phyloP scores from a whole-genome alignment of 2,113 vertebrate species.

The Galeopterus variegatus region DNA sequence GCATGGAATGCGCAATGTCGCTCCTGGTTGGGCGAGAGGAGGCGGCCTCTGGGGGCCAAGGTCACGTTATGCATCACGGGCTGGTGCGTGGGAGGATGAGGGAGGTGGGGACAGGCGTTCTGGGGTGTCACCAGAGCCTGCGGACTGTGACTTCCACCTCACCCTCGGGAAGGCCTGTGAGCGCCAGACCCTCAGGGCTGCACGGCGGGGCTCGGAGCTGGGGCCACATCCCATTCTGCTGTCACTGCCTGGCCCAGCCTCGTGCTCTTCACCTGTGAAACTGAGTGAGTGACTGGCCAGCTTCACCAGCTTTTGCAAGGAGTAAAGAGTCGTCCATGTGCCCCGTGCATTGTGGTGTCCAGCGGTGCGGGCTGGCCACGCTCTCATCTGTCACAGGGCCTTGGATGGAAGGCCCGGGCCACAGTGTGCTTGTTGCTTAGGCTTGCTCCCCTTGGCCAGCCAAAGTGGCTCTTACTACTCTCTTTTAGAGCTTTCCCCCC shows the following conservation, averaged over 20 bases:
- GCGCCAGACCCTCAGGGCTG: rapidly evolving
- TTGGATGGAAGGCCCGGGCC: not conserved
- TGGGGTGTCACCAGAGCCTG: not conserved
- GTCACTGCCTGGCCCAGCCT: rapidly evolving
- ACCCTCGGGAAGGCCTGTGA: not conserved
- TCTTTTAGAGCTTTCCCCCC: too few relatives aligned
- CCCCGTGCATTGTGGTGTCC: rapidly evolving
- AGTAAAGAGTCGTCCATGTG: rapidly evolving
- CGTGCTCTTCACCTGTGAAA: not conserved
- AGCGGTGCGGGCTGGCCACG: not conserved
- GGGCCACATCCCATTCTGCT: rapidly evolving
- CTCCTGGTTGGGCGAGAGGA: rapidly evolving
- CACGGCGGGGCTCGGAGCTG: rapidly evolving
- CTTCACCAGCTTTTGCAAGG: not conserved
- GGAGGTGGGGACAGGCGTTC: not conserved
- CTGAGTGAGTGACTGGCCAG: rapidly evolving
- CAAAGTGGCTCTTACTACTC: rapidly evolving
- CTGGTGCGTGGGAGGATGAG: not conserved
- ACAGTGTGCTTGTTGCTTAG: rapidly evolving
- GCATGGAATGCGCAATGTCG: not conserved
- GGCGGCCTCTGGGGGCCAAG: not conserved
- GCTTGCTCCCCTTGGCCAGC: rapidly evolving
- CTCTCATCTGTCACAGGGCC: not conserved
- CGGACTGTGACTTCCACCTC: not conserved
- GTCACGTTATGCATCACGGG: rapidly evolving